A percentile compares a stretch with the other conserved stretches of the same genome.
Evolutionary conservation across 2,797 vertebrate species (phyloP).

Genomic region (Rhadinocentrus ornatus): DNA sequence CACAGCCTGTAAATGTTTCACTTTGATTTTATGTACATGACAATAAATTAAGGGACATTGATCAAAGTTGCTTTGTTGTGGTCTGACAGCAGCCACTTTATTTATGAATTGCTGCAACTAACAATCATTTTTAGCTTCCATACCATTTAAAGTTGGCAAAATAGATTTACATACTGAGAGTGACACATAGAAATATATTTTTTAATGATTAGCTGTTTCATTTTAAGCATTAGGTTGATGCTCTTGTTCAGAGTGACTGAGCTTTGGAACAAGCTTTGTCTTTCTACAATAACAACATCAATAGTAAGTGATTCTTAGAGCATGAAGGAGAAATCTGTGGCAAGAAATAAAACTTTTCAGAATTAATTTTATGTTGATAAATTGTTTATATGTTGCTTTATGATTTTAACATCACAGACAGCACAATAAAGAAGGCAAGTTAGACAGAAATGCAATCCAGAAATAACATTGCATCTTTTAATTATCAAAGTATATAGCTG

Average conservation of each 20-base stretch:
- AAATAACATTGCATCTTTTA: background rate
- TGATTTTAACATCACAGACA: constrained; percentile 10
- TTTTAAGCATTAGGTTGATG: constrained; percentile 41
- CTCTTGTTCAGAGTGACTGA: constrained; percentile 5
- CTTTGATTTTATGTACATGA: constrained; percentile 96
- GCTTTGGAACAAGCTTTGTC: background rate
- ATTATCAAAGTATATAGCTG: background rate
- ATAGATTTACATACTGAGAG: constrained; percentile 86
- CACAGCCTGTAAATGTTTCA: constrained; percentile 93
- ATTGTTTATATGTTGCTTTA: constrained; percentile 19
- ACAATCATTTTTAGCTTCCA: constrained; percentile 88
- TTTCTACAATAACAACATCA: constrained; percentile 13
- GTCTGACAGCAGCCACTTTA: constrained; percentile 89
- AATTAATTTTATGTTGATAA: background rate
- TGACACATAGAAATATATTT: constrained; percentile 56
- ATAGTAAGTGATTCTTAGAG: constrained; percentile 10
- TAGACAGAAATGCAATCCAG: constrained; percentile 5
- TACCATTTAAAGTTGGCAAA: constrained; percentile 87
- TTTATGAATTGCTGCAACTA: constrained; percentile 92
- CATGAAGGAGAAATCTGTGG: constrained; percentile 7
- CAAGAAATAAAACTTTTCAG: constrained; percentile 5
- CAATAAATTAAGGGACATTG: constrained; percentile 95
- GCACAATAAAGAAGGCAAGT: constrained; percentile 5
- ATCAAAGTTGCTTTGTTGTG: constrained; percentile 91
- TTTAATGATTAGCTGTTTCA: constrained; percentile 47